Base-by-base conservation (phyloP, 1,140 invertebrate genomes). In the Centruroides sculpturatus region DNA sequence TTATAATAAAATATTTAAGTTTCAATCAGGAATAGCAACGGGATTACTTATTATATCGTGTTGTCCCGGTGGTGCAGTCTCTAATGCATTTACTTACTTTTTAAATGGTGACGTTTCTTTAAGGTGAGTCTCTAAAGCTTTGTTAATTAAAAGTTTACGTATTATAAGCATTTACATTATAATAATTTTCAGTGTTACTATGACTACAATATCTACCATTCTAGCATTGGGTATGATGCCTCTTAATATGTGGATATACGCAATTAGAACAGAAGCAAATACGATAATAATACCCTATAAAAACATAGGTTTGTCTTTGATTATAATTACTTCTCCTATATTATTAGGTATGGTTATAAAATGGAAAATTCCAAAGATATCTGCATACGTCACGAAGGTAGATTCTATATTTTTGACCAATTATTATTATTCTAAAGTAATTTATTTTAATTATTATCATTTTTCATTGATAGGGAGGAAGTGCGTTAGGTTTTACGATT, bases 161-260 rank as follows among this genome's bases (percentile, higher is more conserved):
- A 23, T 23, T 23, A 23, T 23, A 23, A 23, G 23, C 23, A 23
- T 23, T 23, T 23, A 23, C 23, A 23, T 23, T 23, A 23, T 23
- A 23, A 23, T 23, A 1, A 23, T 23, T 23, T 64, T 23, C 23
- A 75, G 74, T 60, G 68, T 73, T 34, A 66, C 69, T 11, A 73
- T 73, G 71, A 73, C 72, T 6, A 67, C 71, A 4, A 61, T 66
- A 5, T 69, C 70, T 3, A 73, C 72, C 1, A 56, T 69, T 7
- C 56, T 72, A 47, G 70, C 72, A 0, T 55, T 69, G 35, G 71
- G 68, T 11, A 68, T 71, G 62, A 70, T 73, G 70, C 72, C 72
- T 0, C 55, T 72, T 0, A 73, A 73, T 56, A 59, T 73, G 13
- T 69, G 66, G 55, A 57, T 74, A 8, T 74, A 74, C 56, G 65